Conservation (phyloP, 2,797 vertebrate genomes). For the Selene dorsalis region DNA sequence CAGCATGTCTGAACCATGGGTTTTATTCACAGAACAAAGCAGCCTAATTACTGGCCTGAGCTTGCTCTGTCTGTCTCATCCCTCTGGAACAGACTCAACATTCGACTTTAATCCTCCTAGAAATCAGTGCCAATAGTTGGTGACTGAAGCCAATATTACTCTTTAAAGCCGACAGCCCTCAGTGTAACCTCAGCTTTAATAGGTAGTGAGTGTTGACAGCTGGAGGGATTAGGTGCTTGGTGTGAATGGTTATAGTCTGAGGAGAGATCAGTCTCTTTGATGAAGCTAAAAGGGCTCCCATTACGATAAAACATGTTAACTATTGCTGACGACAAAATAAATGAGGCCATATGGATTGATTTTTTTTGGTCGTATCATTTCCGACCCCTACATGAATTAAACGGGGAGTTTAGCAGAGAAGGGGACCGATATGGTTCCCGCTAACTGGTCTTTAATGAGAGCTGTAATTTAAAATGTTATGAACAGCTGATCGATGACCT, state of each 20-base stretch:
- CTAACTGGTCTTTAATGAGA: background rate
- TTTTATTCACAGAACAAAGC: constrained; percentile 15
- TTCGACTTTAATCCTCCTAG: constrained; percentile 41
- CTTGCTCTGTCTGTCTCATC: background rate
- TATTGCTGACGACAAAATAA: constrained; percentile 24
- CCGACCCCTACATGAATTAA: constrained; percentile 18
- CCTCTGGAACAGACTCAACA: constrained; percentile 33
- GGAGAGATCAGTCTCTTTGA: constrained; percentile 46
- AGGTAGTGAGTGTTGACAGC: constrained; percentile 53
- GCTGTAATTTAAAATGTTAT: background rate
- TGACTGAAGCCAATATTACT: constrained; percentile 44
- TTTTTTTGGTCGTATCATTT: background rate
- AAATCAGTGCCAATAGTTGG: constrained; percentile 39
- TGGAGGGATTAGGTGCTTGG: constrained; percentile 40
- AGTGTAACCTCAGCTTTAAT: constrained; percentile 20
- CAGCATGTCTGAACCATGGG: background rate
- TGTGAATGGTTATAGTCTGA: constrained; percentile 31
- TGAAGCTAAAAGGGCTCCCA: constrained; percentile 36
- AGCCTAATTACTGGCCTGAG: constrained; percentile 26
- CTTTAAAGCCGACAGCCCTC: constrained; percentile 34
- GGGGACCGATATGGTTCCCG: background rate
- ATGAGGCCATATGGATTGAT: constrained; percentile 45
- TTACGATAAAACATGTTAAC: constrained; percentile 43
- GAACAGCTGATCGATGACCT: background rate
- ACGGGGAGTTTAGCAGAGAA: background rate